A percentile compares a stretch with the other conserved stretches of the same genome.
Evolutionary conservation across 2,888 invertebrate genomes (phyloP).

Genomic region (Polydrusus cervinus): DNA sequence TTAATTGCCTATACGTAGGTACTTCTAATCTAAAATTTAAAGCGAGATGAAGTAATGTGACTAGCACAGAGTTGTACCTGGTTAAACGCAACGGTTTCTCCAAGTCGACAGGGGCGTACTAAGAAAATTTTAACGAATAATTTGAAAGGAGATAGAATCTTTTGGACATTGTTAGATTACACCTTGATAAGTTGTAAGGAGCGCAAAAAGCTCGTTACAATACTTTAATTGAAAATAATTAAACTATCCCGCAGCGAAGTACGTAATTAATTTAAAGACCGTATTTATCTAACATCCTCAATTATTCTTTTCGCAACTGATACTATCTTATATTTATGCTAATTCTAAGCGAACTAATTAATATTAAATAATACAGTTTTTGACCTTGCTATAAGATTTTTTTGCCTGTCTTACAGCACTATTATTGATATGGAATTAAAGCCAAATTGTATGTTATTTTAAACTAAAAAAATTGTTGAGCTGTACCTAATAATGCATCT

Average conservation of each 20-base stretch:
- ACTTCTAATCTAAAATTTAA: no score
- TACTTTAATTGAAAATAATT: background rate
- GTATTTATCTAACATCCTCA: background rate
- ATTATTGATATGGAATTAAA: background rate
- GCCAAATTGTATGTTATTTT: background rate
- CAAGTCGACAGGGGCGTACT: no score
- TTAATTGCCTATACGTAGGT: no score
- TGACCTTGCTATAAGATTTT: background rate
- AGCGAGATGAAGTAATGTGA: no score
- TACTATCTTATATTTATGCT: slow-evolving; percentile 6
- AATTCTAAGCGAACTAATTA: slow-evolving; percentile 1
- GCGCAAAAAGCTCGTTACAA: no score
- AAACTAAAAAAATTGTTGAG: background rate
- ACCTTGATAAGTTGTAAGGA: no score
- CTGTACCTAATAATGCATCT: no score
- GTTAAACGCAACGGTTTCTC: no score
- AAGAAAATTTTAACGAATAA: no score
- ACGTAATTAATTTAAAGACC: background rate
- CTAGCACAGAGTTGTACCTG: no score
- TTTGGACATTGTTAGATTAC: no score
- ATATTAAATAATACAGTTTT: slow-evolving; percentile 1
- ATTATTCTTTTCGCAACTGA: background rate
- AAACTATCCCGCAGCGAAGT: background rate
- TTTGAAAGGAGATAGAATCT: no score
- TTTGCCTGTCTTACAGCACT: background rate